Conservation (phyloP, 2,797 vertebrate genomes). For the Sebastes melanostomus region DNA sequence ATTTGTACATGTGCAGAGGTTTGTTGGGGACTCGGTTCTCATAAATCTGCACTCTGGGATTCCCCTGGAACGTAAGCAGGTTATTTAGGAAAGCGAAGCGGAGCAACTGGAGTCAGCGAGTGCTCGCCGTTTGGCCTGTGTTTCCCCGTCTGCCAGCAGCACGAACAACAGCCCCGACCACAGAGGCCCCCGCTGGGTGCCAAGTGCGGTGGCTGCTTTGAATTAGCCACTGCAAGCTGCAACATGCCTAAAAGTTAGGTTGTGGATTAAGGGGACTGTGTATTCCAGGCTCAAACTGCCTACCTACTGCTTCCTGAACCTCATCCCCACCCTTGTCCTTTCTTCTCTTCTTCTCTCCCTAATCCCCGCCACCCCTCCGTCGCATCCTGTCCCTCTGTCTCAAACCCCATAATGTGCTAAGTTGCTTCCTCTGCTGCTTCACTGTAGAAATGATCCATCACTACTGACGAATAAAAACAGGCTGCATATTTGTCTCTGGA, state of each 20-base stretch:
- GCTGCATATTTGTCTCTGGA: slow-evolving; percentile 71
- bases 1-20: slow-evolving; percentile 37
- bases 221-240: slow-evolving; percentile 81
- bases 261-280: slow-evolving; percentile 67
- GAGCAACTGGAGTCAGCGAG: slow-evolving; percentile 56
- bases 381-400: slow-evolving; percentile 57
- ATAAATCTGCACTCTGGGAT: slow-evolving; percentile 68
- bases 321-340: slow-evolving; percentile 57
- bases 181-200: slow-evolving; percentile 77
- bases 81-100: slow-evolving; percentile 59
- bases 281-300: slow-evolving; percentile 64
- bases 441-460: slow-evolving; percentile 73
- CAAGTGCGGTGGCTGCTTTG: slow-evolving; percentile 82
- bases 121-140: slow-evolving; percentile 58
- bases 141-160: slow-evolving; percentile 69
- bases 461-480: slow-evolving; percentile 70
- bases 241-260: slow-evolving; percentile 80
- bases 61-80: slow-evolving; percentile 72
- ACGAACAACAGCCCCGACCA: slow-evolving; percentile 77
- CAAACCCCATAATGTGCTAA: slow-evolving; percentile 59
- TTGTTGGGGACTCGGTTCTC: slow-evolving; percentile 48
- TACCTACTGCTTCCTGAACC: slow-evolving; percentile 72
- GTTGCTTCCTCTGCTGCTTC: slow-evolving; percentile 58
- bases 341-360: slow-evolving; percentile 50
- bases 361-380: slow-evolving; percentile 47